Base-by-base conservation (phyloP, 2,797 vertebrate species). In the Paguma larvata region DNA sequence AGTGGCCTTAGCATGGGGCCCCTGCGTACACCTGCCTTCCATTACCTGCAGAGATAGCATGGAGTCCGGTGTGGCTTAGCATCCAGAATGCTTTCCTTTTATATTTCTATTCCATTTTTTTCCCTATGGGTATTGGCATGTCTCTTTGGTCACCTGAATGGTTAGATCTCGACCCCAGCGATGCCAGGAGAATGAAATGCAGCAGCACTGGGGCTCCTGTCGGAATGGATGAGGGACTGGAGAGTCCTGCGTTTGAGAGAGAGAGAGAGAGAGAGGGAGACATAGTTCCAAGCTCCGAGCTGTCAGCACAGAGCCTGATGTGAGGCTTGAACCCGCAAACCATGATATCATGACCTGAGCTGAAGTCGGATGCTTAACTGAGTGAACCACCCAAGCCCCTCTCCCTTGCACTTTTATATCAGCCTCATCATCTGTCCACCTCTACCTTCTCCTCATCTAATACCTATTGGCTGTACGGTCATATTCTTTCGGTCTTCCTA, bases 131-230 rank as follows among this genome's bases (percentile, higher is more conserved):
- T 84, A 56, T 8, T 19, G 46, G 34, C 27, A 4, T 5, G 21
- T 8, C 48, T 67, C 12, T 44, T 4, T 7, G 41, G 38, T 91
- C 78, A 51, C 2, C 1, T 87, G 48, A 41, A 10, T 25, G 10
- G 38, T 41, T 68, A 53, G 34, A 44, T 32, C 13, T 32, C 19
- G 32, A 4, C 27, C 3, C 14, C 48, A 62, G 48, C 1, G 8
- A 79, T 11, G 6, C 48, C 46, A 59, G 16, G 6, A 67, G 21
- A 72, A 30, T 25, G 25, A 44, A 44, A 15, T 73, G 38, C 19
- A 10, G 0, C 5, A 25, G 9, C 12, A 2, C 0, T 6, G 6
- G 16, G 51, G 32, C 9, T 56, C 2, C 23, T 21, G 15, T 63
- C 32, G 9, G 3, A 25, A 4, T 62, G 38, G 51, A 27, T 1